Evolutionary conservation across 2,888 invertebrate genomes (phyloP), one percentile per base, ranked within the genome.

Genomic region (Mystacides longicornis): DNA sequence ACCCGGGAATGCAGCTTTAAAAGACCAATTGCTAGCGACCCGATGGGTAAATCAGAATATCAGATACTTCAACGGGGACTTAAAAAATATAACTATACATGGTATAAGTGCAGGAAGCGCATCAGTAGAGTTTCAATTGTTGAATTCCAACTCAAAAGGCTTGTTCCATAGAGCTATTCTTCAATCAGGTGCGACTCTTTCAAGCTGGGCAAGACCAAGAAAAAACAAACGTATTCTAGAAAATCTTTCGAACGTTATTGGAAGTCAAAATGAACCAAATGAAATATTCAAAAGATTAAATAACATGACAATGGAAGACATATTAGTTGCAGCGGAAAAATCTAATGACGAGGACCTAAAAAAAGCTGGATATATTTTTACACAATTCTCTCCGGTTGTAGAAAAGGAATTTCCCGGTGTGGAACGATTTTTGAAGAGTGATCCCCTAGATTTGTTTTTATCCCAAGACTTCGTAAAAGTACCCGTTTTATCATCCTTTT

Each of bases 401-500:
- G 57, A 57, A 37, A 60, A 60, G 33, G 45, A 48, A 2, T 18
- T 74, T 71, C 27, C 69, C 70, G 0, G 69, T 67, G 1, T 77
- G 71, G 62, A 73, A 75, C 52, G 67, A 73, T 3, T 77, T 74
- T 56, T 62, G 74, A 18, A 66, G 64, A 0, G 74, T 74, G 51
- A 69, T 62, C 64, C 85, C 65, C 49, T 82, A 63, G 61, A 78
- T 46, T 68, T 77, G 7, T 53, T 80, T 9, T 68, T 69, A 55
- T 63, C 64, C 51, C 70, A 69, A 11, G 65, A 67, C 33, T 70
- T 72, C 31, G 66, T 74, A 21, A 68, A 73, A 0, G 75, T 78
- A 3, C 80, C 82, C 1, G 65, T 74, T 0, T 71, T 81, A 2
- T 69, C 78, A 60, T 81, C 82, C 0, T 65, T 80, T 1, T 81